phyloP scores from a whole-genome alignment of 2,888 invertebrate species.

The Meghimatium bilineatum region DNA sequence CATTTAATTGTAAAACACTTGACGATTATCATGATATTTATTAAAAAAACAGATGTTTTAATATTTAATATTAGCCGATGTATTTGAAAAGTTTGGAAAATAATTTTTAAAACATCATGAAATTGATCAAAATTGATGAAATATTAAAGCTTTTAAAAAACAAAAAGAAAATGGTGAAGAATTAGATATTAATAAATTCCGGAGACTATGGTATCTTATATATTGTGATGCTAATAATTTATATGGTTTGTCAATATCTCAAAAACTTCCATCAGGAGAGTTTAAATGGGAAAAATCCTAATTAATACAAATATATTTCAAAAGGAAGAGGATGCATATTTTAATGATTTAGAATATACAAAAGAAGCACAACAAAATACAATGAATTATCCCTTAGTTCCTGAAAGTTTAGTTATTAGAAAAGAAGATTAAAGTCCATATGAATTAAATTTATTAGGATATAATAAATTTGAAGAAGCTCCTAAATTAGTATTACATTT shows the following conservation, averaged over 20 bases:
- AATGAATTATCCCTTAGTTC: conserved; percentile 40
- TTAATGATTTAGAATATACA: conserved; percentile 48
- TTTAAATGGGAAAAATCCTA: neutral
- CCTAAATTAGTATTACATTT: conserved; percentile 9
- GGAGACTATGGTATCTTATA: conserved; percentile 10
- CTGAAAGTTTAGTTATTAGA: conserved; percentile 41
- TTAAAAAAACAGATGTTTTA: too few relatives aligned
- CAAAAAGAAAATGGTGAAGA: conserved; percentile 2
- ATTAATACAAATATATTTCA: conserved; percentile 39
- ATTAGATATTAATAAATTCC: conserved; percentile 18
- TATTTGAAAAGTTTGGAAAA: neutral
- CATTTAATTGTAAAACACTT: neutral
- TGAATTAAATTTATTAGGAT: conserved; percentile 43
- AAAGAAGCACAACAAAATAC: conserved; percentile 39
- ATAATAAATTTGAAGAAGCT: conserved; percentile 11
- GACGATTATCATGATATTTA: too few relatives aligned
- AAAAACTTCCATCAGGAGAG: conserved; percentile 42
- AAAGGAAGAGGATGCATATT: conserved; percentile 33
- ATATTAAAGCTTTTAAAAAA: too few relatives aligned
- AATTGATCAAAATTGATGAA: neutral
- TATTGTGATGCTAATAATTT: conserved; percentile 43
- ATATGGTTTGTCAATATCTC: conserved; percentile 45
- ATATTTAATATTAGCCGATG: too few relatives aligned
- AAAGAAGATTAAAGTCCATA: conserved; percentile 45
- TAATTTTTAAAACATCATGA: neutral